phyloP scores from a whole-genome alignment of 2,113 vertebrate genomes.

The Rhynchopsitta pachyrhyncha region DNA sequence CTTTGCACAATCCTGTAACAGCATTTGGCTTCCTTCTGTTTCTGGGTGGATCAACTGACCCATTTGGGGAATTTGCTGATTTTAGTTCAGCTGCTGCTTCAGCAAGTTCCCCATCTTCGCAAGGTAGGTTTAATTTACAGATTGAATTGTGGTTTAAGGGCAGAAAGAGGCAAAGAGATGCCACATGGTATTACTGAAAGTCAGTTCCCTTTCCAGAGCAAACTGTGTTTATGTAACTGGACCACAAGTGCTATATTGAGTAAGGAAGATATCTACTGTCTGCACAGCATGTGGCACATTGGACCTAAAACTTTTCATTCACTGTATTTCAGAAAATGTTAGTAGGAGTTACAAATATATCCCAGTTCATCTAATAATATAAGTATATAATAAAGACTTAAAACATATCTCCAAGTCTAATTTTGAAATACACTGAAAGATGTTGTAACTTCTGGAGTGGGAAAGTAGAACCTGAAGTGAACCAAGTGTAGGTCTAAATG shows the following conservation, averaged over 20 bases:
- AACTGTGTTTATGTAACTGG: neutral
- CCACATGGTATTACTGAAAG: neutral
- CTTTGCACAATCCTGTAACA: neutral
- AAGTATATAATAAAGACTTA: neutral
- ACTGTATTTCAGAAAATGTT: neutral
- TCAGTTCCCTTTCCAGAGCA: neutral
- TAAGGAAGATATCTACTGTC: neutral
- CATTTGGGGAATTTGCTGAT: conserved; percentile 91
- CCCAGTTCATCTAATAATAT: neutral
- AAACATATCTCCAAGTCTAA: neutral
- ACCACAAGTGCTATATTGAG: neutral
- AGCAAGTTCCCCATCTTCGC: conserved; percentile 74
- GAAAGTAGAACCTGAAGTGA: neutral
- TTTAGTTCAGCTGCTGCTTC: conserved; percentile 86
- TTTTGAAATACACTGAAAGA: neutral
- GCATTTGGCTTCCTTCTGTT: conserved; percentile 34
- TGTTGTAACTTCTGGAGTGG: neutral
- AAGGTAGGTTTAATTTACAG: conserved; percentile 79
- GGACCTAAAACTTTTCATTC: neutral
- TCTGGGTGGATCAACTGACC: conserved; percentile 84
- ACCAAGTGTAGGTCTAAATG: neutral
- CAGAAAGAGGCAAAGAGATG: neutral
- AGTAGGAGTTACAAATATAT: neutral
- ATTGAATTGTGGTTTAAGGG: neutral
- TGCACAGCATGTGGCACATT: neutral